Percentiles rank a stretch among this genome's conserved stretches.
phyloP scores from a whole-genome alignment of 2,888 invertebrate genomes.

The Leptogaster cylindrica region DNA sequence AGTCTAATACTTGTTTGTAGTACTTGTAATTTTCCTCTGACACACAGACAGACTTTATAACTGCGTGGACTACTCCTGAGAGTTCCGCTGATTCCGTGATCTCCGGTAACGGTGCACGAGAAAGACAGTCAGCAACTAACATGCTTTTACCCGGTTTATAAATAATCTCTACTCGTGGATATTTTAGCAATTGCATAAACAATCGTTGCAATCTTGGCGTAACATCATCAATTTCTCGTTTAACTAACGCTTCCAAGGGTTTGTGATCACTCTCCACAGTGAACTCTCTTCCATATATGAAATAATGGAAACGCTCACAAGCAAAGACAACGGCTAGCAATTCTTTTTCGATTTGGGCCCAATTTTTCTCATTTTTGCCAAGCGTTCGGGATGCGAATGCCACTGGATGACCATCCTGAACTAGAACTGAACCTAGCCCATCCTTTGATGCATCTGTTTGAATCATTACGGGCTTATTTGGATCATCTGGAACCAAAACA shows the following conservation, averaged over 20 bases:
- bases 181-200: constrained; percentile 45
- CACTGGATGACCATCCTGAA: constrained; percentile 40
- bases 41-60: constrained; percentile 45
- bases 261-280: constrained; percentile 45
- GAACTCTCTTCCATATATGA: constrained; percentile 45
- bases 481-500: neutral
- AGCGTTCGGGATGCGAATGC: constrained; percentile 50
- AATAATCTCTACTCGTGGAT: constrained; percentile 43
- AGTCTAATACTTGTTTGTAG: too few species aligned
- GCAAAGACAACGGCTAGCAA: constrained; percentile 47
- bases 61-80: constrained; percentile 35
- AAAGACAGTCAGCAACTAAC: constrained; percentile 46
- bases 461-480: neutral
- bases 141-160: constrained; percentile 49
- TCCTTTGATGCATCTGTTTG: constrained; percentile 38
- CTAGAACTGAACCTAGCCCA: constrained; percentile 36
- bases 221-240: constrained; percentile 44
- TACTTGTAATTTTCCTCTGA: constrained; percentile 36
- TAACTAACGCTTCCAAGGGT: constrained; percentile 41
- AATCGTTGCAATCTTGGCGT: constrained; percentile 43
- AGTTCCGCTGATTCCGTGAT: neutral
- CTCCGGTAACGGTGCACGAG: constrained; percentile 1
- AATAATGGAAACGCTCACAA: constrained; percentile 46
- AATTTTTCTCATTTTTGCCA: constrained; percentile 49
- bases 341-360: constrained; percentile 46